Conservation (phyloP, 2,113 vertebrate species). For the Corythornis cristatus region DNA sequence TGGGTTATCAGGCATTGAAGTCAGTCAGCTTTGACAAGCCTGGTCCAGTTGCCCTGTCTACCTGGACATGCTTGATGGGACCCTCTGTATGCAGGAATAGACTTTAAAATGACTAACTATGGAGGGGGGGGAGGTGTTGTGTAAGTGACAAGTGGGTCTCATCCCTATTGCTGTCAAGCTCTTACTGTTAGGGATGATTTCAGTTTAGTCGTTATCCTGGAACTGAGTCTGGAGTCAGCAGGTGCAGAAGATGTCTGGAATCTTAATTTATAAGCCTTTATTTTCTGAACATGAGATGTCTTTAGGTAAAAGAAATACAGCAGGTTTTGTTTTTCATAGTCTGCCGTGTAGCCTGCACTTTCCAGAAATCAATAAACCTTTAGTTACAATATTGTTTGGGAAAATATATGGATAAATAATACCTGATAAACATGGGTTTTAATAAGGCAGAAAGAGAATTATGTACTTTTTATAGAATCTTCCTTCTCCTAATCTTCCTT, state of each 20-base stretch:
- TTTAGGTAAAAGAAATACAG: not conserved
- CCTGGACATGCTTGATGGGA: not conserved
- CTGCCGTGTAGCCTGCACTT: not conserved
- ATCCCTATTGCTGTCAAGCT: not conserved
- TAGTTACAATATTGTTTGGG: not conserved
- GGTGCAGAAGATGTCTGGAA: not conserved
- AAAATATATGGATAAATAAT: not conserved
- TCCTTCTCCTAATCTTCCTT: not conserved
- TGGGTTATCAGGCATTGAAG: rapidly evolving
- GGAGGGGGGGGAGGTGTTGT: not conserved
- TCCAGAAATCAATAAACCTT: not conserved
- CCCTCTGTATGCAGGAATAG: not conserved
- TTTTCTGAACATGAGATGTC: not conserved
- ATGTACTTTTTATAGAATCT: not conserved
- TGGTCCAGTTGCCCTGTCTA: not conserved
- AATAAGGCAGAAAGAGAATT: not conserved
- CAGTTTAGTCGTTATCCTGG: not conserved
- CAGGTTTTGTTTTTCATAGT: not conserved
- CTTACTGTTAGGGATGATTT: not conserved
- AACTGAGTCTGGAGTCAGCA: not conserved
- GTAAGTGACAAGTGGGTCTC: not conserved
- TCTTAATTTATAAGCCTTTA: not conserved
- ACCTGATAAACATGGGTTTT: not conserved
- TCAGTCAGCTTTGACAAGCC: not conserved
- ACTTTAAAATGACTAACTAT: not conserved